Evolutionary conservation across 1,140 invertebrate species (phyloP), one percentile per base, ranked within the genome.

Genomic region (Danaus plexippus): DNA sequence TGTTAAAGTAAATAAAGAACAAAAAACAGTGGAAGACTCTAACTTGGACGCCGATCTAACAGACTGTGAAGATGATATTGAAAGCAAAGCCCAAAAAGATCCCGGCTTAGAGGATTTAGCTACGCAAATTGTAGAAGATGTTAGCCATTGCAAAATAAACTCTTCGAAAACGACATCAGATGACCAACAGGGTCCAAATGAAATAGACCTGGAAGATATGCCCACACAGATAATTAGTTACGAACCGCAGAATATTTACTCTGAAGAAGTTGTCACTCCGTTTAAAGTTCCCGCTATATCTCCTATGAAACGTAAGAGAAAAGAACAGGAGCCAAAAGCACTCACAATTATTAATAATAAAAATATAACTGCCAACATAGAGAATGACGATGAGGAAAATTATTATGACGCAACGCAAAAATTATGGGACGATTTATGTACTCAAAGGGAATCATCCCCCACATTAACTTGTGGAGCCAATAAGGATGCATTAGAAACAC

Each of bases 371-470:
- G 47, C 15, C 11, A 56, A 64, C 57, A 43, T n/a, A 9, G 46
- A 55, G 12, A 50, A 66, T 51, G 57, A 64, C 8, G 60, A 70
- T 46, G 66, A 80, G 12, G 52, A 69, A 10, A 75, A 73, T 54
- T 84, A 80, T 69, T 87, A 87, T 63, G 52, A 62, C n/a, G 66
- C 67, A 2, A 87, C 84, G 2, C 84, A 87, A 60, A 75, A 87
- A 11, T 58, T 87, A 57, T 63, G 70, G n/a, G 47, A 79, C 32
- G 84, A 85, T 63, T 65, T 87, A 32, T 81, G 73, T 52, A 66
- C 79, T 11, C 79, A 86, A 68, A 66, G 48, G 51, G 61, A 71
- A 48, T 9, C 13, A 32, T 49, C 45, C 44, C 43, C 53, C 22
- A 32, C 22, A 32, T 32, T 32, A 32, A 32, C 1, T 32, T 32